phyloP scores from a whole-genome alignment of 2,113 vertebrate species.

The Pterocles burchelli region DNA sequence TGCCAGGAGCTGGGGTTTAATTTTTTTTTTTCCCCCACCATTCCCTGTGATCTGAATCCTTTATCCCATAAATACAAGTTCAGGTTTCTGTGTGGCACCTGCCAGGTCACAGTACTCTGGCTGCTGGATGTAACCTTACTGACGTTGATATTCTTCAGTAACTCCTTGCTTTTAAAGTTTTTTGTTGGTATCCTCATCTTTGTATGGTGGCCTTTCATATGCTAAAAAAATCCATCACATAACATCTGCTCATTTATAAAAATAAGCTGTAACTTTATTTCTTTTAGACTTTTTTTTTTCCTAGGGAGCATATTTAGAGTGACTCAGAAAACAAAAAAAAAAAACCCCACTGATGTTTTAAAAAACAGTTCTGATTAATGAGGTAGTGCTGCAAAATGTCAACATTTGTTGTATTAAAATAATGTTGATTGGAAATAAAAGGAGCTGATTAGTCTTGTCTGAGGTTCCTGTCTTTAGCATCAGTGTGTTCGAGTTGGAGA shows the following conservation, averaged over 20 bases:
- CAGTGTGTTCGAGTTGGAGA: not conserved
- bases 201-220: fast-evolving
- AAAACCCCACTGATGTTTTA: fast-evolving
- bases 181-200: not conserved
- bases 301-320: fast-evolving
- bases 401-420: not conserved
- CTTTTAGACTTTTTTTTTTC: not conserved
- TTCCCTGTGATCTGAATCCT: fast-evolving
- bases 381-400: not conserved
- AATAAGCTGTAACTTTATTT: not conserved
- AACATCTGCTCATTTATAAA: not conserved
- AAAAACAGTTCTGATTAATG: not conserved
- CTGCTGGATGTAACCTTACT: fast-evolving
- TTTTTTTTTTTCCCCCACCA: fast-evolving
- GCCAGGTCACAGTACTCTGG: fast-evolving
- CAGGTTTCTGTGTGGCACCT: fast-evolving
- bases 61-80: not conserved
- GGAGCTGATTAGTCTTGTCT: not conserved
- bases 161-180: not conserved
- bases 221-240: not conserved
- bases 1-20: fast-evolving
- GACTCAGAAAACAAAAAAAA: not conserved
- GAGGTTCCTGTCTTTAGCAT: not conserved
- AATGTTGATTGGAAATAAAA: not conserved
- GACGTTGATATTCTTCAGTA: no score